phyloP scores from a whole-genome alignment of 2,888 invertebrate species.

The Rhamnusium bicolor region DNA sequence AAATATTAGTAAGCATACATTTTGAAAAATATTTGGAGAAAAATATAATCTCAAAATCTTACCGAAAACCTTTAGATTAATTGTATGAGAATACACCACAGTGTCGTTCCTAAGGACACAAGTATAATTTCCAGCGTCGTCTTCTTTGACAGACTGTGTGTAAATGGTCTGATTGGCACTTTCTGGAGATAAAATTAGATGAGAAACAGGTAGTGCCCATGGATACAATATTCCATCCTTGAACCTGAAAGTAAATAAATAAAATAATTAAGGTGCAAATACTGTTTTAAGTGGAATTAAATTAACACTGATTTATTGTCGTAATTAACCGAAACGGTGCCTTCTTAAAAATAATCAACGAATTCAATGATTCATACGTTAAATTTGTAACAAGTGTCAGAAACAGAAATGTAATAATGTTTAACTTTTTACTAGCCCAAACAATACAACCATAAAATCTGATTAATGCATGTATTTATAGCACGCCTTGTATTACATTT shows the following conservation, averaged over 20 bases:
- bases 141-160: slow-evolving; percentile 76
- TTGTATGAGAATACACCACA: slow-evolving; percentile 77
- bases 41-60: slow-evolving; percentile 59
- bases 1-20: too few relatives aligned
- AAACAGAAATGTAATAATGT: too few relatives aligned
- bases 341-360: too few relatives aligned
- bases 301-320: not conserved
- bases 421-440: too few relatives aligned
- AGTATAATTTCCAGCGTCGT: slow-evolving; percentile 83
- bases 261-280: not conserved
- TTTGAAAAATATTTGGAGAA: not conserved
- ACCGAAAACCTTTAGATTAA: slow-evolving; percentile 80
- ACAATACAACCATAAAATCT: too few relatives aligned
- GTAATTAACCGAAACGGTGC: too few relatives aligned
- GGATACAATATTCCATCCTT: slow-evolving; percentile 84
- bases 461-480: too few relatives aligned
- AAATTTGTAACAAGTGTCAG: too few relatives aligned
- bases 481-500: too few relatives aligned
- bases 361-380: too few relatives aligned
- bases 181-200: slow-evolving; percentile 83
- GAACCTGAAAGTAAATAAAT: slow-evolving; percentile 75
- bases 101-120: slow-evolving; percentile 83
- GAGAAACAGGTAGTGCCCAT: slow-evolving; percentile 82
- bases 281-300: not conserved
- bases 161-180: slow-evolving; percentile 87